These are phyloP conservation scores for Tetheella fluctuosa DNA, from an alignment of 2,888 invertebrate species.

Conservation along the genomic window DNA sequence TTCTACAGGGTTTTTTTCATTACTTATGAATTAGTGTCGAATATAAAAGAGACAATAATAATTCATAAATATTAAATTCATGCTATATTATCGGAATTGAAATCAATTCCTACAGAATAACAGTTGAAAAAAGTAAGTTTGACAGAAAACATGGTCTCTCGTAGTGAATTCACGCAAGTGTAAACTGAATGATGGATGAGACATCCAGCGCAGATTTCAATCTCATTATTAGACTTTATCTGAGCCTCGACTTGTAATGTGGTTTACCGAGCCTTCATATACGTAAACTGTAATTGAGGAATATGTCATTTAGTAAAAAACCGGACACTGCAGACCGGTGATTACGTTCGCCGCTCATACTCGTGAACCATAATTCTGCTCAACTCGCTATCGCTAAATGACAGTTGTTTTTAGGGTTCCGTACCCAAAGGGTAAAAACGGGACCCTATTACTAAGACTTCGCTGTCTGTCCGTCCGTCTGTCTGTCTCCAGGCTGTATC, in stretches of 20 bases:
- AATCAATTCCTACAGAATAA: neutral
- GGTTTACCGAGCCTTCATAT: conserved; percentile 30
- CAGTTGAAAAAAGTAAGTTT: neutral
- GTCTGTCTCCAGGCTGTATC: no score
- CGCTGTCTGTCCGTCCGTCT: no score
- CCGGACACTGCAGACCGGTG: conserved; percentile 43
- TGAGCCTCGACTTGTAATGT: conserved; percentile 18
- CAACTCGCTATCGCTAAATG: conserved; percentile 21
- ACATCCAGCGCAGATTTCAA: conserved; percentile 1
- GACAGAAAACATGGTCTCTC: neutral
- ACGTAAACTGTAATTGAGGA: conserved; percentile 38
- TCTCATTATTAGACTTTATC: conserved; percentile 5
- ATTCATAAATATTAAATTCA: no score
- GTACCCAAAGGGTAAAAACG: no score
- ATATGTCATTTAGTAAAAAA: conserved; percentile 63
- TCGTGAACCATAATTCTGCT: conserved; percentile 51
- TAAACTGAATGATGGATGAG: neutral
- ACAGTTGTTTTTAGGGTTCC: neutral
- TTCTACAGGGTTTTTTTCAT: no score
- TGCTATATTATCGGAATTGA: neutral
- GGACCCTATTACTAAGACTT: no score
- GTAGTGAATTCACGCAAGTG: neutral
- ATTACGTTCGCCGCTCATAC: conserved; percentile 52
- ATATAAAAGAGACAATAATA: no score
- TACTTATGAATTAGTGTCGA: no score